Conservation (phyloP, 2,797 vertebrate species). For the Pipistrellus nathusii region DNA sequence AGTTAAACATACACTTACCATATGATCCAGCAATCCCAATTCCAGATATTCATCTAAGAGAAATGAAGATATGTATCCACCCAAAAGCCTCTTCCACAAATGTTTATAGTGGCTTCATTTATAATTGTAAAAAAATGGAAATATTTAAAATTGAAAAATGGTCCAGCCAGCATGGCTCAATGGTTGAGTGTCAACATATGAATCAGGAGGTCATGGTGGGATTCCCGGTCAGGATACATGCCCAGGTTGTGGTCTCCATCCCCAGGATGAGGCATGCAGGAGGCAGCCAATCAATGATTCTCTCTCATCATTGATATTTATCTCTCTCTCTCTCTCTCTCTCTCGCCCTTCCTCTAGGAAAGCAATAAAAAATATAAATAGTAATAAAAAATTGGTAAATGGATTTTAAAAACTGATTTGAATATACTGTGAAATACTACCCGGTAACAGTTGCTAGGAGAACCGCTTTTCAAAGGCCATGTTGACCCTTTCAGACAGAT, state of each 20-base stretch:
- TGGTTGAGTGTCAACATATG: too few relatives aligned
- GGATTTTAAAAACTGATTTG: not conserved
- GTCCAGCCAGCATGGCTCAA: too few relatives aligned
- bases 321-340: too few relatives aligned
- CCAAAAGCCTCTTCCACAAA: not conserved
- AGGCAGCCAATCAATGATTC: too few relatives aligned
- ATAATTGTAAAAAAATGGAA: not conserved
- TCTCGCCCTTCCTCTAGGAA: too few relatives aligned
- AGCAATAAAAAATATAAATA: not conserved
- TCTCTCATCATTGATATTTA: too few relatives aligned
- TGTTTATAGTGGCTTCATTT: slow-evolving; percentile 16
- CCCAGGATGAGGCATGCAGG: too few relatives aligned
- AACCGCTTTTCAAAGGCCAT: not conserved
- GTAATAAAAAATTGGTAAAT: not conserved
- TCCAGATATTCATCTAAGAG: not conserved
- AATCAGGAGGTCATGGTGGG: too few relatives aligned
- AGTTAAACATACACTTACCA: not conserved
- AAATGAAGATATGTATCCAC: not conserved
- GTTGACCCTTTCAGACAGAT: not conserved
- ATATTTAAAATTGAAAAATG: not conserved
- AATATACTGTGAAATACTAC: not conserved
- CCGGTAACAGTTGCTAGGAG: not conserved
- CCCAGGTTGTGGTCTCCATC: too few relatives aligned
- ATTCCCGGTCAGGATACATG: too few relatives aligned
- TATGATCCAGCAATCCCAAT: not conserved